These are phyloP conservation scores for Aptenodytes forsteri DNA, from an alignment of 2,113 vertebrate species.

Conservation along the genomic window DNA sequence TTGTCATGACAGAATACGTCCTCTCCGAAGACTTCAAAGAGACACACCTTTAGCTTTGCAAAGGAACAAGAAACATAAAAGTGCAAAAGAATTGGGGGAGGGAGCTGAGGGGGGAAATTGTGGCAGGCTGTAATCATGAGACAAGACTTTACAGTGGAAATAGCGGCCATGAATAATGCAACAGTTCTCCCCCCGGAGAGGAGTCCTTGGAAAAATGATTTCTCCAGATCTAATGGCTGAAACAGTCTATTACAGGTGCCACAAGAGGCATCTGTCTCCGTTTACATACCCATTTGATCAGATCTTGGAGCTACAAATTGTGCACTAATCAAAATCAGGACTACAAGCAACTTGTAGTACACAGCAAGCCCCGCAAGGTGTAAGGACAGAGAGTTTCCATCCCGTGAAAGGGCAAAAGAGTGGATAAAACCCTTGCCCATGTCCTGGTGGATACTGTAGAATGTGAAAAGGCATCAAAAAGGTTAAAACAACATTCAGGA, in stretches of 20 bases:
- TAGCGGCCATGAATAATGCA: conserved; percentile 41
- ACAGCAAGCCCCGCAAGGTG: background rate
- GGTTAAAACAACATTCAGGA: background rate
- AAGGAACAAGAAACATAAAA: background rate
- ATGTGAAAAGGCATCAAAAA: background rate
- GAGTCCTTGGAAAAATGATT: conserved; percentile 30
- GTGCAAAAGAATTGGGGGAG: background rate
- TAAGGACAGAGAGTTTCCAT: background rate
- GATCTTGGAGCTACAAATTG: background rate
- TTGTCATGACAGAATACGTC: background rate
- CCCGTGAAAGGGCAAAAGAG: background rate
- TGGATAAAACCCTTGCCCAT: background rate
- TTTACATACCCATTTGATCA: conserved; percentile 34
- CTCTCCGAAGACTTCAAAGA: background rate
- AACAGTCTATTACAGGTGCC: conserved; percentile 47
- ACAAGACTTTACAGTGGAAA: background rate
- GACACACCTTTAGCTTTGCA: background rate
- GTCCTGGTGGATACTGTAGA: background rate
- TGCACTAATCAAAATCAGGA: background rate
- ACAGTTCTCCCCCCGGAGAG: background rate
- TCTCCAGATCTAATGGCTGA: conserved; percentile 32
- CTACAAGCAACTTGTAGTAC: background rate
- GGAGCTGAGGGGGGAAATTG: background rate
- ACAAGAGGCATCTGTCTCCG: conserved; percentile 28
- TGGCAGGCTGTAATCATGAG: background rate